Base-by-base conservation (phyloP, 2,113 vertebrate species). In the Chlorodrepanis virens region DNA sequence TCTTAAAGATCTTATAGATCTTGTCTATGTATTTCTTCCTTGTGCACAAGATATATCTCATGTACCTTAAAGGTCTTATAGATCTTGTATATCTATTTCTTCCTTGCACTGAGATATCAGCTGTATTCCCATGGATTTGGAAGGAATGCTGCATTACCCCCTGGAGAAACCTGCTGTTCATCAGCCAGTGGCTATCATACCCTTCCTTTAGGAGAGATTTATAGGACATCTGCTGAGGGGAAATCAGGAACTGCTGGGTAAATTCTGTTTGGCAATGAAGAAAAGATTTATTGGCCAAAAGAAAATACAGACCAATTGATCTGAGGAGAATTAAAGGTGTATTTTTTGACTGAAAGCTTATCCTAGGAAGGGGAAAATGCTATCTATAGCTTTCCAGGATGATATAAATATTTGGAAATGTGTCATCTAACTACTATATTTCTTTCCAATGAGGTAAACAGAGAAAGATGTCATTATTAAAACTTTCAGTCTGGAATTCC, bases 351-450 rank as follows among this genome's bases (percentile, higher is more conserved):
- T 39, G 49, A 68, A 82, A 68, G 25, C 14, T 89, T 82, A 69
- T 71, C 76, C 45, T 1, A 2, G 80, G 77, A 68, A 80, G 83
- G 14, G 35, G 16, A 80, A 88, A 89, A 75, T 42, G 7, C 53
- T 68, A 42, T 53, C 45, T 82, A 29, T 52, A 78, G 25, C 22
- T 84, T 78, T 42, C 10, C 59, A 24, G 28, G 68, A 40, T 45
- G 27, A 65, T 22, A 90, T 67, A 90, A 93, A 86, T 84, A 90
- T 71, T 93, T 88, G 75, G 88, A 90, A 52, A 81, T 70, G 23
- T 71, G 60, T 83, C 64, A 60, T 52, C 50, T 37, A 59, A 67
- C 33, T 10, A 33, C 19, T 37, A 17, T 22, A 74, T 78, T 84
- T 81, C 40, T 81, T 83, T 60, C 60, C 45, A 68, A 17, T 15